Evolutionary conservation across 2,113 vertebrate species (phyloP).

Genomic region (Datnioides undecimradiatus): DNA sequence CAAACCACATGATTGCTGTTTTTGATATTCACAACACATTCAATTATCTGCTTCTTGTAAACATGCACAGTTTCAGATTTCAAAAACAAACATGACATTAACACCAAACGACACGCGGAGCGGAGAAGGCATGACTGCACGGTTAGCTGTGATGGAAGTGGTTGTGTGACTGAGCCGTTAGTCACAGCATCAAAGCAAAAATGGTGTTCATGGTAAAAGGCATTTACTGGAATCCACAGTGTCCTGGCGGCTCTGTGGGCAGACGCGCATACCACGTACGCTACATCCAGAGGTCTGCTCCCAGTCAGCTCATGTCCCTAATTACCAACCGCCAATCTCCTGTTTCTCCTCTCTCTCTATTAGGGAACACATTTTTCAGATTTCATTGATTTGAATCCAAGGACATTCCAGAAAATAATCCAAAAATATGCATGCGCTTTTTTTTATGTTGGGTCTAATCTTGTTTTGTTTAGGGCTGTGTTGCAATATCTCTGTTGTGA

Average conservation of each 20-base stretch:
- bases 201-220: conserved; percentile 61
- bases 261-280: conserved; percentile 41
- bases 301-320: conserved; percentile 32
- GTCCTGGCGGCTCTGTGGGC: conserved; percentile 59
- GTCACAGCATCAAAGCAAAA: conserved; percentile 74
- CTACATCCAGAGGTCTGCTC: conserved; percentile 53
- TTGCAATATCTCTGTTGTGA: not conserved
- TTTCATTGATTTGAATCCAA: not conserved
- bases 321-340: conserved; percentile 40
- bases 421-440: not conserved
- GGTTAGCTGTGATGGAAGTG: conserved; percentile 67
- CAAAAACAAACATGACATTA: conserved; percentile 68
- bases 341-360: conserved; percentile 18
- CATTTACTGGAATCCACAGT: conserved; percentile 73
- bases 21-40: conserved; percentile 52
- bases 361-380: conserved; percentile 18
- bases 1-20: conserved; percentile 67
- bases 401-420: conserved; percentile 1
- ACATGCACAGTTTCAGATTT: conserved; percentile 51
- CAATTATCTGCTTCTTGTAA: conserved; percentile 54
- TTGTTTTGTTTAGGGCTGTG: not conserved
- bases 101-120: conserved; percentile 44
- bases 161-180: conserved; percentile 68
- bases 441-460: not conserved
- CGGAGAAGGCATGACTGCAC: conserved; percentile 42